phyloP scores from a whole-genome alignment of 2,113 vertebrate genomes.

The Corydoras sp. region DNA sequence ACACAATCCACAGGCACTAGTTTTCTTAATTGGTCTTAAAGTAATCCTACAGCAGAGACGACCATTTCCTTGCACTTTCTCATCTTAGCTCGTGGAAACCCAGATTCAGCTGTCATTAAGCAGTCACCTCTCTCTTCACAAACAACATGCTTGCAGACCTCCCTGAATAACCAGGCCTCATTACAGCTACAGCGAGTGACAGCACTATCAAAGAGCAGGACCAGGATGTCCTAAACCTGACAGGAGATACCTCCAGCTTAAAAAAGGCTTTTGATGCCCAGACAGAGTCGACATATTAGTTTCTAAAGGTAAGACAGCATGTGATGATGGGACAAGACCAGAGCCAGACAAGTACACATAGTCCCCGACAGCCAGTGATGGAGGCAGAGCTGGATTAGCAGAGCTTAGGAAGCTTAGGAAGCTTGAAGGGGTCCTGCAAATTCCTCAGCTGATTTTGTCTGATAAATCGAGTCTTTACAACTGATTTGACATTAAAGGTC shows the following conservation, averaged over 20 bases:
- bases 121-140: slow-evolving; percentile 6
- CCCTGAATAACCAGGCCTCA: slow-evolving; percentile 15
- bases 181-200: slow-evolving; percentile 15
- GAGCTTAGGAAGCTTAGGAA: slow-evolving; percentile 11
- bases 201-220: slow-evolving; percentile 32
- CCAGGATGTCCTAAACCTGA: slow-evolving; percentile 17
- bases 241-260: slow-evolving; percentile 29
- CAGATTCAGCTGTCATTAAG: no score
- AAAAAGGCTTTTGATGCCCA: slow-evolving; percentile 26
- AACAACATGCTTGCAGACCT: slow-evolving; percentile 23
- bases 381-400: slow-evolving; percentile 22
- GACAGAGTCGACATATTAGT: slow-evolving; percentile 38
- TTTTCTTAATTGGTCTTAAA: no score
- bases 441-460: no score
- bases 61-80: no score
- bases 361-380: slow-evolving; percentile 10
- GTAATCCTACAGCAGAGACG: no score
- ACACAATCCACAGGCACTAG: no score
- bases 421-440: no score
- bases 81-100: no score
- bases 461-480: no score
- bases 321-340: slow-evolving; percentile 33
- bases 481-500: no score
- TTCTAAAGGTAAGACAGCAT: slow-evolving; percentile 38
- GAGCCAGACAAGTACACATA: slow-evolving; percentile 38